Conservation (phyloP, 2,113 vertebrate genomes). For the Ailuropoda melanoleuca region DNA sequence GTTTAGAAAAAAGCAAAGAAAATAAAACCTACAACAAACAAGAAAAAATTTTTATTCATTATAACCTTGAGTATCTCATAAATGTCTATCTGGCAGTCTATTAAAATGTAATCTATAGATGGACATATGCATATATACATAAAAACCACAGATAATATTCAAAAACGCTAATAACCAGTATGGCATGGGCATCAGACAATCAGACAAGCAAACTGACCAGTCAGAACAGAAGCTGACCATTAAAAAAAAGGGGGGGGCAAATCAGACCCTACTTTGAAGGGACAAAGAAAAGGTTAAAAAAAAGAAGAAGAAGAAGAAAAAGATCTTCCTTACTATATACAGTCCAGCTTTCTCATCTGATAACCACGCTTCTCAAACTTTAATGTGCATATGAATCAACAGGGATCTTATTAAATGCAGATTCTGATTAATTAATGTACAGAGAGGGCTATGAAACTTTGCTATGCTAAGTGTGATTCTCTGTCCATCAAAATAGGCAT, state of each 20-base stretch:
- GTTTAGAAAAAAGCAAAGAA: constrained; percentile 41
- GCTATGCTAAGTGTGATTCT: not conserved
- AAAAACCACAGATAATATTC: not conserved
- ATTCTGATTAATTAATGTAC: not conserved
- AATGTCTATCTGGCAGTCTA: not conserved
- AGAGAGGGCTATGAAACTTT: not conserved
- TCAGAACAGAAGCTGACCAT: not conserved
- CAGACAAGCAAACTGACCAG: not conserved
- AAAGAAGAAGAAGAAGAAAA: not conserved
- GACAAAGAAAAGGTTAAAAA: not conserved
- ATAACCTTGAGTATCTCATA: not conserved
- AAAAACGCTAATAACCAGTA: not conserved
- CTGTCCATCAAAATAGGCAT: not conserved
- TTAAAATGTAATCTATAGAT: not conserved
- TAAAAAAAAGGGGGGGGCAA: not conserved
- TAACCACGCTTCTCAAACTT: not conserved
- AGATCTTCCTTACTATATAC: not conserved
- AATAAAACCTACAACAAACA: not conserved
- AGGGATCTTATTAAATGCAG: not conserved
- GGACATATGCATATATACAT: not conserved
- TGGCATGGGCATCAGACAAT: not conserved
- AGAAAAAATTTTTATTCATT: not conserved
- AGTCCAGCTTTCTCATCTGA: not conserved
- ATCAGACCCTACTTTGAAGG: not conserved
- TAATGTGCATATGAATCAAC: not conserved